Evolutionary conservation across 2,113 vertebrate genomes (phyloP).

Genomic region (Takifugu bimaculatus): DNA sequence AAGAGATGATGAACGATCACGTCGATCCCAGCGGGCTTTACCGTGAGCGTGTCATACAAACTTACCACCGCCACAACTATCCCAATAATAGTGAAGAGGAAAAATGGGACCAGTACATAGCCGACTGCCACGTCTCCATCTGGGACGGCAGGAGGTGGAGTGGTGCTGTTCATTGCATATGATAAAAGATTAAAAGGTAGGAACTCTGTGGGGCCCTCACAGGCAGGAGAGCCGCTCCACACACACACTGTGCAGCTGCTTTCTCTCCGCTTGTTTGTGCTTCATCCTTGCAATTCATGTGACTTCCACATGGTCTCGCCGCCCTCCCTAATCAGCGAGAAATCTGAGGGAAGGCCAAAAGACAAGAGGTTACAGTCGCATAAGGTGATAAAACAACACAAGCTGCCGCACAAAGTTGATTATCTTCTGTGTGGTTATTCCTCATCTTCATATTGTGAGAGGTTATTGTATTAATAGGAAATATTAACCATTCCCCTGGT

Average conservation of each 20-base stretch:
- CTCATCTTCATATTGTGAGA: too few relatives aligned
- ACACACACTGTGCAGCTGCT: neutral
- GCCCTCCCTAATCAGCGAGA: constrained; percentile 52
- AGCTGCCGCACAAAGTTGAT: too few relatives aligned
- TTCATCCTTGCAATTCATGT: constrained; percentile 75
- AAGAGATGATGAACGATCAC: neutral
- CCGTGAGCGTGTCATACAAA: constrained; percentile 9
- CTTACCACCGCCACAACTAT: constrained; percentile 87
- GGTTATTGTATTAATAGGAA: too few relatives aligned
- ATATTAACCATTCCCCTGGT: too few relatives aligned
- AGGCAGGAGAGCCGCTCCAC: constrained; percentile 10
- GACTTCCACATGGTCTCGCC: constrained; percentile 73
- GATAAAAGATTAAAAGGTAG: constrained; percentile 8
- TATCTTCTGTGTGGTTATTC: too few relatives aligned
- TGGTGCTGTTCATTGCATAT: constrained; percentile 82
- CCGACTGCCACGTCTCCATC: constrained; percentile 78
- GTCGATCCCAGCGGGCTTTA: neutral
- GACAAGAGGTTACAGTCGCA: neutral
- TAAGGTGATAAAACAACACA: neutral
- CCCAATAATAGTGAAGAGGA: constrained; percentile 84
- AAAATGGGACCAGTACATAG: constrained; percentile 86
- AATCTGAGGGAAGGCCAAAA: constrained; percentile 27
- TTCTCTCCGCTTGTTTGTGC: constrained; percentile 43
- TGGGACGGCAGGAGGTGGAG: constrained; percentile 67
- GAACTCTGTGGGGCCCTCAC: constrained; percentile 27